A percentile compares a stretch with the other conserved stretches of the same genome.
phyloP scores from a whole-genome alignment of 2,797 vertebrate genomes.

The Rhodeus uyekii region DNA sequence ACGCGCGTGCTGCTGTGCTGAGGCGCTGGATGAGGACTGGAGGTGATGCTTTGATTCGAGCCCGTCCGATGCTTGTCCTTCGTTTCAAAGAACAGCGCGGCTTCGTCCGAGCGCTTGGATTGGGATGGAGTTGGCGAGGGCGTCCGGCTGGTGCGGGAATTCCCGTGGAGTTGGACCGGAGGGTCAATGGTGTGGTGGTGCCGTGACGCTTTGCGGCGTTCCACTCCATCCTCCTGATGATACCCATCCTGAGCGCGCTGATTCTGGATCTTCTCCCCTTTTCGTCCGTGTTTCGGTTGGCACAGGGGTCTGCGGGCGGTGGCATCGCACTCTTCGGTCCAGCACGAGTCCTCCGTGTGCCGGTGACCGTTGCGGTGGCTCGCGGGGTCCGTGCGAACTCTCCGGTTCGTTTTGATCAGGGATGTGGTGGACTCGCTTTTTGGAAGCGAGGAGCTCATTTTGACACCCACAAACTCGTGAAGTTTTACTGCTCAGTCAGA shows the following conservation, averaged over 20 bases:
- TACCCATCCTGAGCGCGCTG: slow-evolving; percentile 68
- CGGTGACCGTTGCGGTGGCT: slow-evolving; percentile 64
- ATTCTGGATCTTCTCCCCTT: slow-evolving; percentile 62
- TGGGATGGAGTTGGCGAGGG: slow-evolving; percentile 69
- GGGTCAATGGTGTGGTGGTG: slow-evolving; percentile 54
- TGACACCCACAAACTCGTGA: slow-evolving; percentile 30
- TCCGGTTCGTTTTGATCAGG: slow-evolving; percentile 77
- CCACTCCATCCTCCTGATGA: slow-evolving; percentile 65
- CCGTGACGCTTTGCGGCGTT: slow-evolving; percentile 17
- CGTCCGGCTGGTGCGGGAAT: slow-evolving; percentile 60
- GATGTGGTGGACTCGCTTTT: slow-evolving; percentile 90
- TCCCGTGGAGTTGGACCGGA: slow-evolving; percentile 56
- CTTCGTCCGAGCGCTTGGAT: slow-evolving; percentile 67
- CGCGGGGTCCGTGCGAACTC: slow-evolving; percentile 64
- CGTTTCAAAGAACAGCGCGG: slow-evolving; percentile 76
- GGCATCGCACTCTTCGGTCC: slow-evolving; percentile 80
- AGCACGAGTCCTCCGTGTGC: slow-evolving; percentile 61
- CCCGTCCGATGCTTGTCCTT: slow-evolving; percentile 68
- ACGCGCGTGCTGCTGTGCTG: slow-evolving; percentile 63
- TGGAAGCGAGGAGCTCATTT: slow-evolving; percentile 66
- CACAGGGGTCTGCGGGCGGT: slow-evolving; percentile 90
- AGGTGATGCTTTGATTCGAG: slow-evolving; percentile 70
- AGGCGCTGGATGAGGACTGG: slow-evolving; percentile 58
- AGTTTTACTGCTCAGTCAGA: not conserved
- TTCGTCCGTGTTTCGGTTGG: slow-evolving; percentile 75